Evolutionary conservation across 2,888 invertebrate genomes (phyloP), one percentile per base, ranked within the genome.

Genomic region (Papilio elwesi): DNA sequence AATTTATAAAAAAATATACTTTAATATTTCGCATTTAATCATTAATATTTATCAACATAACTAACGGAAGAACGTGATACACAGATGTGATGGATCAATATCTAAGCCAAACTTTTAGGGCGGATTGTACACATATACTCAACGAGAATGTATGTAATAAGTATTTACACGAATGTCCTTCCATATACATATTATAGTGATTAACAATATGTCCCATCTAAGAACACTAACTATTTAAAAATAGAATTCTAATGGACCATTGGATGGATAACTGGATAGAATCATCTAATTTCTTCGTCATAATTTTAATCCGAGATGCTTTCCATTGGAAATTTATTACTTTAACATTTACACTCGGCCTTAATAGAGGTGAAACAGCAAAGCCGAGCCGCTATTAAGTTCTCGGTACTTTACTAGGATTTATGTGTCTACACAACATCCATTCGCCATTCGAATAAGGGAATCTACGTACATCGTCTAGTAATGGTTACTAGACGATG

Each of bases 371-470:
- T 55, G 48, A 53, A 70, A 48, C 64, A 64, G 26, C 52, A 64
- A 70, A 63, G 52, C 64, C 53, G 36, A 70, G 48, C 64, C 64
- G 63, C 64, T 53, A 70, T 70, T 70, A 70, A 70, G 53, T 64
- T 70, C 53, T 53, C 64, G 48, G 70, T 64, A 70, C 70, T 70
- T 70, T 53, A 64, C 53, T 16, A 64, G 63, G 70, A 70, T 70
- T 70, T 64, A 55, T 70, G 64, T 53, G 64, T 63, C 64, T 70
- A 70, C 62, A 63, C 70, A 70, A 52, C 53, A 70, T 64, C 64
- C 63, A 64, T 70, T 64, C 64, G 70, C 26, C 53, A 70, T 70
- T 26, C 26, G 52, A 53, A 70, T 70, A 47, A 48, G 64, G 48
- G 36, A 59, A 57, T n/a, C n/a, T n/a, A n/a, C n/a, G n/a, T n/a